A percentile compares a stretch with the other conserved stretches of the same genome.
These are phyloP conservation scores for Morelia viridis DNA, from an alignment of 2,797 vertebrate genomes.

Conservation along the genomic window DNA sequence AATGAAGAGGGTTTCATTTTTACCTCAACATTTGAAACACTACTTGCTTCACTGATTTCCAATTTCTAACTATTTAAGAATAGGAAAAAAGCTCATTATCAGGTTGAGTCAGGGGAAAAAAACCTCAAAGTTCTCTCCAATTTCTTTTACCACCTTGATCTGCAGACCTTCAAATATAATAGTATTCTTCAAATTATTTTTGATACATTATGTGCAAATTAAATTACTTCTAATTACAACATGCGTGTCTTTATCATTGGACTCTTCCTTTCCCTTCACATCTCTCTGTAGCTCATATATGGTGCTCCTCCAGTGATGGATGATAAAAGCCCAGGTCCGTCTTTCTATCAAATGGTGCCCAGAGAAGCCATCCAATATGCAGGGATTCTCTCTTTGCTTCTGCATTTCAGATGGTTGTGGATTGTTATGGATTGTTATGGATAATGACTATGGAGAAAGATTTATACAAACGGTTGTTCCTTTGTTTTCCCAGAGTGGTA, in stretches of 20 bases:
- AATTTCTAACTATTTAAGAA: no score
- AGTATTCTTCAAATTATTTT: no score
- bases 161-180: no score
- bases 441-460: constrained; percentile 1
- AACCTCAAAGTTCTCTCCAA: no score
- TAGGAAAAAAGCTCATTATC: no score
- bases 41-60: no score
- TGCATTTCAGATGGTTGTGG: constrained; percentile 4
- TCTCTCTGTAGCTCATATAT: background rate
- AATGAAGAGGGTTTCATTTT: no score
- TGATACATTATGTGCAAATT: no score
- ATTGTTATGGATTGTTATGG: background rate
- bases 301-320: background rate
- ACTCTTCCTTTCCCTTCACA: background rate
- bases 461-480: background rate
- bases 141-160: no score
- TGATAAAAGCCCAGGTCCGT: background rate
- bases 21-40: no score
- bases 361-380: background rate
- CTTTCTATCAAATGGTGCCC: background rate
- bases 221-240: no score
- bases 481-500: background rate
- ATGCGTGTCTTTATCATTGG: background rate
- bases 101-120: no score
- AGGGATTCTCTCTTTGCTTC: background rate